Conservation (phyloP, 2,888 invertebrate genomes). For the Lithosia quadra region DNA sequence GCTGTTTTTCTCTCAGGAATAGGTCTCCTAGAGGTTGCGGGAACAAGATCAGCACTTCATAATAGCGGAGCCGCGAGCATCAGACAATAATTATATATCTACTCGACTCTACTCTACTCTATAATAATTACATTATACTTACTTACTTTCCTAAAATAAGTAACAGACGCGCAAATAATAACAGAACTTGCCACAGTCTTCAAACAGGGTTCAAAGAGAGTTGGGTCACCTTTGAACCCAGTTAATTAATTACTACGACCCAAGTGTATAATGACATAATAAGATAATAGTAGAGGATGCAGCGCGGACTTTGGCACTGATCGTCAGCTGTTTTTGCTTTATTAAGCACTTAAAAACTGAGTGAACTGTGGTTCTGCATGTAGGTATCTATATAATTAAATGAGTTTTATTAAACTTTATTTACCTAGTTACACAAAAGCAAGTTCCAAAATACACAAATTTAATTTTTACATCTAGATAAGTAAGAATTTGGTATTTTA, state of each 20-base stretch:
- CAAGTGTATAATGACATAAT: constrained; percentile 72
- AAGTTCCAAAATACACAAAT: no score
- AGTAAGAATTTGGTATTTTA: no score
- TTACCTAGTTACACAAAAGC: no score
- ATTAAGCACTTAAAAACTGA: constrained; percentile 29
- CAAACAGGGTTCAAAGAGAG: constrained; percentile 29
- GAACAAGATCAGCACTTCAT: no score
- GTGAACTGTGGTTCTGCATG: constrained; percentile 10
- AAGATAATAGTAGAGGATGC: constrained; percentile 60
- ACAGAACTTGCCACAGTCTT: constrained; percentile 24
- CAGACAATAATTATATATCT: no score
- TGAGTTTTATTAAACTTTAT: no score
- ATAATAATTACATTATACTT: neutral
- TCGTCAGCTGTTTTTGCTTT: constrained; percentile 56
- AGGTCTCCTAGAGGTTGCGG: no score
- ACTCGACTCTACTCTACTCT: no score
- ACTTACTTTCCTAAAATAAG: neutral
- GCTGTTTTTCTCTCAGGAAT: no score
- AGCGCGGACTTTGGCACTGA: constrained; percentile 45
- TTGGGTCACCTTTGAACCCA: constrained; percentile 60
- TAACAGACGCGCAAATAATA: constrained; percentile 1
- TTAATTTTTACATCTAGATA: no score
- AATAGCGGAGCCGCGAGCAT: no score
- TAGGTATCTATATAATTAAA: neutral
- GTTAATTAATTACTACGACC: constrained; percentile 58